phyloP scores from a whole-genome alignment of 1,140 invertebrate species.

The Dinoponera quadriceps region DNA sequence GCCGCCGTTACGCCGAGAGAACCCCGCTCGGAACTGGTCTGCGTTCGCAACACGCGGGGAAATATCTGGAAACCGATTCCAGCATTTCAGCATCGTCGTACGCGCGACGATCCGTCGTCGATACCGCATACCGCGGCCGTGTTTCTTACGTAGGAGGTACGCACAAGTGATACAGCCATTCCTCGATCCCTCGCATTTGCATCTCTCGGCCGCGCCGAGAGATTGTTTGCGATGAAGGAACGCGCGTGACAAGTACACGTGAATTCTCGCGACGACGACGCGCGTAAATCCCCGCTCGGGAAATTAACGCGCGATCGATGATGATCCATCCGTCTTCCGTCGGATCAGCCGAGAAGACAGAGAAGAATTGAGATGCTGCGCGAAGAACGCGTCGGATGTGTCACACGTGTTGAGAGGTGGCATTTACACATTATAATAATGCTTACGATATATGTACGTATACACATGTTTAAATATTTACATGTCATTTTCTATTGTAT shows the following conservation, averaged over 20 bases:
- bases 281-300: neutral
- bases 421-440: too few species aligned
- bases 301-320: neutral
- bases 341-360: neutral
- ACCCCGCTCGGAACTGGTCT: slow-evolving; percentile 16
- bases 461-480: too few species aligned
- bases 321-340: neutral
- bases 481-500: too few species aligned
- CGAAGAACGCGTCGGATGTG: neutral
- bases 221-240: slow-evolving; percentile 15
- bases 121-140: slow-evolving; percentile 7
- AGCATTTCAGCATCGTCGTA: slow-evolving; percentile 17
- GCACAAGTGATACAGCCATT: slow-evolving; percentile 13
- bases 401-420: neutral
- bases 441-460: too few species aligned
- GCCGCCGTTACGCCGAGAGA: neutral
- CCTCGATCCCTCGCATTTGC: slow-evolving; percentile 6
- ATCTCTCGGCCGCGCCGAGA: slow-evolving; percentile 14
- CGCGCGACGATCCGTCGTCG: neutral
- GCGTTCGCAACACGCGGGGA: neutral
- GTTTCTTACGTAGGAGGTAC: slow-evolving; percentile 9
- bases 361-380: neutral
- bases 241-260: neutral
- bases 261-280: neutral
- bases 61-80: slow-evolving; percentile 20